These are phyloP conservation scores for Oxygymnocypris stewartii DNA, from an alignment of 2,113 vertebrate genomes.

Conservation along the genomic window DNA sequence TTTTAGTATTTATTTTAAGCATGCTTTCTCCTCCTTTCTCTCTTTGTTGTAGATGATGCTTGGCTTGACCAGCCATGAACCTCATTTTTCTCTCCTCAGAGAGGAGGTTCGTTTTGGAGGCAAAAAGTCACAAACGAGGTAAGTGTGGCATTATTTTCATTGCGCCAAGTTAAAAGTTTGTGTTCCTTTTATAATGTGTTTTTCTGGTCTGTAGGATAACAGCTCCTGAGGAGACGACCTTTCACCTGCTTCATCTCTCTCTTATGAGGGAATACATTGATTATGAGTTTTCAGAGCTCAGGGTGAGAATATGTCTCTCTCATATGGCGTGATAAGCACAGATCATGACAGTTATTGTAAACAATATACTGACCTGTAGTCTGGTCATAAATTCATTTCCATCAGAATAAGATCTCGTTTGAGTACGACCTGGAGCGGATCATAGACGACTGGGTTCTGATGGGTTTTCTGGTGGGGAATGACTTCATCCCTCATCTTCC, in stretches of 20 bases:
- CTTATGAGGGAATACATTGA: slow-evolving; percentile 99
- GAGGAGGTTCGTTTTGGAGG: slow-evolving; percentile 98
- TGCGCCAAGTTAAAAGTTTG: neutral
- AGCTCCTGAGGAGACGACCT: slow-evolving; percentile 96
- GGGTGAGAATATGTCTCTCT: slow-evolving; percentile 76
- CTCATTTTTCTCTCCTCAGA: slow-evolving; percentile 95
- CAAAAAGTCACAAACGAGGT: slow-evolving; percentile 95
- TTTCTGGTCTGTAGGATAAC: slow-evolving; percentile 79
- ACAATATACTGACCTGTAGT: neutral
- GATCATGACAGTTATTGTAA: neutral
- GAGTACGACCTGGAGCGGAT: slow-evolving; percentile 93
- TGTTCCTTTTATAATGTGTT: neutral
- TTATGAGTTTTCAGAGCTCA: slow-evolving; percentile 93
- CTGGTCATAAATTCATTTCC: neutral
- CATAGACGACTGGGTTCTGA: slow-evolving; percentile 99
- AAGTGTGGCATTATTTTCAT: slow-evolving; percentile 45
- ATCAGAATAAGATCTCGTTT: slow-evolving; percentile 85
- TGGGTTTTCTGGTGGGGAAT: slow-evolving; percentile 98
- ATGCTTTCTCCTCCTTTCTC: neutral
- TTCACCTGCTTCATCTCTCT: slow-evolving; percentile 95
- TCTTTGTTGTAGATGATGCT: slow-evolving; percentile 87
- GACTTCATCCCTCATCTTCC: slow-evolving; percentile 99
- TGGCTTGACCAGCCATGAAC: slow-evolving; percentile 96
- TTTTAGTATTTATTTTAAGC: neutral
- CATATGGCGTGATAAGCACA: neutral